Conservation (phyloP, 2,113 vertebrate genomes). For the Emydocephalus ijimae region DNA sequence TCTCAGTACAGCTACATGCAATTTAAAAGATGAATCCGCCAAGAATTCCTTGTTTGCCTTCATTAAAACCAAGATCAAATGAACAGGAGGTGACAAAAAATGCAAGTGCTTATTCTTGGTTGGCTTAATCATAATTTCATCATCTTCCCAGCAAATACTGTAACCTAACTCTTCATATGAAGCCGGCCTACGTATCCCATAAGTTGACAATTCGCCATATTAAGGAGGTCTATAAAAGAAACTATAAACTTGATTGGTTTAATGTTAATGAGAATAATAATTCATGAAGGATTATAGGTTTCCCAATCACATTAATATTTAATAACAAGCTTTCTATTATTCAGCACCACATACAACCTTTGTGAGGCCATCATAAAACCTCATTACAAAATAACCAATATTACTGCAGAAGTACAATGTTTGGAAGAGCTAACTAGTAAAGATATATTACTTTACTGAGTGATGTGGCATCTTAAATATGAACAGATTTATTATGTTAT, state of each 20-base stretch:
- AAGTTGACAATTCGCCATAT: neutral
- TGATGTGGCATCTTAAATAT: too few species aligned
- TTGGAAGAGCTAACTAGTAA: neutral
- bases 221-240: neutral
- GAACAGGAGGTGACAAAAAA: neutral
- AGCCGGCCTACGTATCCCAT: neutral
- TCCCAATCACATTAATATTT: neutral
- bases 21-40: constrained; percentile 13
- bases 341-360: neutral
- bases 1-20: constrained; percentile 18
- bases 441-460: neutral
- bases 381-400: neutral
- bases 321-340: neutral
- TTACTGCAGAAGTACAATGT: neutral
- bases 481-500: neutral
- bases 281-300: neutral
- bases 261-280: neutral
- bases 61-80: neutral
- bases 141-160: neutral
- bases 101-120: neutral
- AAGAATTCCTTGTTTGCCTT: neutral
- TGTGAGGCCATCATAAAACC: neutral
- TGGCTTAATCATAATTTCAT: neutral
- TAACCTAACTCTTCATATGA: neutral
- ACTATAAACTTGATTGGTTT: neutral